Evolutionary conservation across 2,888 invertebrate genomes (phyloP).

Genomic region (Eustalomyia histrio): DNA sequence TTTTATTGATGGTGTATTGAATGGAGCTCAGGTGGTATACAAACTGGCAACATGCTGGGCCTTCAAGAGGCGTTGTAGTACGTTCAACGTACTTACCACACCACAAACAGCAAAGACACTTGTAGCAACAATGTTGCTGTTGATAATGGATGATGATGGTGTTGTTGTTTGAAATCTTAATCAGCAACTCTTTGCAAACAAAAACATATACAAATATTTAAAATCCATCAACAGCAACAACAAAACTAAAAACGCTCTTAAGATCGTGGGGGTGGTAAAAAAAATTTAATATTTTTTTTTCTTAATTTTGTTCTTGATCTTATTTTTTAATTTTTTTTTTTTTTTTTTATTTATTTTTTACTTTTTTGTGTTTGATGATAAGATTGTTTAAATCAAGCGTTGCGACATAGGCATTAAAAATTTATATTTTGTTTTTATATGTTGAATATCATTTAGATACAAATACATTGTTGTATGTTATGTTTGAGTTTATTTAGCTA

Average conservation of each 20-base stretch:
- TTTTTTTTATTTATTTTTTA: not conserved
- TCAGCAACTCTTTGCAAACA: constrained; percentile 18
- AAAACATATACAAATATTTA: constrained; percentile 1
- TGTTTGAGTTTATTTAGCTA: constrained; percentile 11
- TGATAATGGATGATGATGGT: not conserved
- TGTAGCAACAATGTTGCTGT: constrained; percentile 11
- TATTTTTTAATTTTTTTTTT: no score
- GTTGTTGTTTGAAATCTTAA: constrained; percentile 5
- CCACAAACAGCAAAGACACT: constrained; percentile 1
- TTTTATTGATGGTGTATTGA: constrained; percentile 29
- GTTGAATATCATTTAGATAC: not conserved
- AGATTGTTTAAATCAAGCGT: constrained; percentile 37
- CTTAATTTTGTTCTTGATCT: no score
- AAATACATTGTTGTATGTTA: not conserved
- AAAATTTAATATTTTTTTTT: not conserved
- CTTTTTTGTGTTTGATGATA: constrained; percentile 31
- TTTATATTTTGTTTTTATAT: constrained; percentile 20
- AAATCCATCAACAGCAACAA: constrained; percentile 2
- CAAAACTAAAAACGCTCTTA: not conserved
- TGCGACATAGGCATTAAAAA: constrained; percentile 36
- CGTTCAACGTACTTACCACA: constrained; percentile 41
- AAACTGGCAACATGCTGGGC: constrained; percentile 49
- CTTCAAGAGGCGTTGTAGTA: constrained; percentile 29
- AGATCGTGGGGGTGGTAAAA: constrained; percentile 30
- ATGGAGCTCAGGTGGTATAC: constrained; percentile 23